Conservation (phyloP, 2,113 vertebrate genomes). For the Solea solea region DNA sequence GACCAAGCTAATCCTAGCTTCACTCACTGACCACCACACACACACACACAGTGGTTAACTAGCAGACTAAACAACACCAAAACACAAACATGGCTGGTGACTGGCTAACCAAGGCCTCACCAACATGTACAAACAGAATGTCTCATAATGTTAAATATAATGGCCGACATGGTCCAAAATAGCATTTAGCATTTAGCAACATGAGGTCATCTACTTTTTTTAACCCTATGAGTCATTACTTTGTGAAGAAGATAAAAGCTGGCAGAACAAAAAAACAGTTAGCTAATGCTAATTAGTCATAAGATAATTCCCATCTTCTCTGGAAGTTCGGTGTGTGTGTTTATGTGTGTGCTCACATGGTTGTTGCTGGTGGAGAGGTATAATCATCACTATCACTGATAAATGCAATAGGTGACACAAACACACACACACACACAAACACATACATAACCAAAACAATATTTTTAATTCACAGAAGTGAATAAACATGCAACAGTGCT, state of each 20-base stretch:
- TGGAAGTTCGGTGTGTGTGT: neutral
- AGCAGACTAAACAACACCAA: constrained; percentile 41
- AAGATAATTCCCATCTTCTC: constrained; percentile 8
- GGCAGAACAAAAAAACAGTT: constrained; percentile 37
- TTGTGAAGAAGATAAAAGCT: constrained; percentile 7
- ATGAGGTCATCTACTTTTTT: constrained; percentile 50
- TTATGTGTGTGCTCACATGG: constrained; percentile 24
- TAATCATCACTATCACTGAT: constrained; percentile 71
- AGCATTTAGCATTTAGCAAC: constrained; percentile 31
- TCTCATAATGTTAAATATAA: constrained; percentile 42
- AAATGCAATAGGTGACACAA: constrained; percentile 10
- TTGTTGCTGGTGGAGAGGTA: constrained; percentile 31
- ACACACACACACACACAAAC: constrained; percentile 29
- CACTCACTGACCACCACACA: constrained; percentile 64
- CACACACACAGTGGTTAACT: constrained; percentile 34
- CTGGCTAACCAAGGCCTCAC: constrained; percentile 34
- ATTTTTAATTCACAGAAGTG: neutral
- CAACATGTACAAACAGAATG: constrained; percentile 17
- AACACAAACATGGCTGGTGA: constrained; percentile 23
- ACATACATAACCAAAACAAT: neutral
- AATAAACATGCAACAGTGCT: neutral
- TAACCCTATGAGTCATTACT: constrained; percentile 32
- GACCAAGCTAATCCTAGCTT: constrained; percentile 75
- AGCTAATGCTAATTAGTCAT: constrained; percentile 8
- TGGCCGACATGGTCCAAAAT: constrained; percentile 39